phyloP scores from a whole-genome alignment of 2,797 vertebrate species.

The Micropoecilia bifurca region DNA sequence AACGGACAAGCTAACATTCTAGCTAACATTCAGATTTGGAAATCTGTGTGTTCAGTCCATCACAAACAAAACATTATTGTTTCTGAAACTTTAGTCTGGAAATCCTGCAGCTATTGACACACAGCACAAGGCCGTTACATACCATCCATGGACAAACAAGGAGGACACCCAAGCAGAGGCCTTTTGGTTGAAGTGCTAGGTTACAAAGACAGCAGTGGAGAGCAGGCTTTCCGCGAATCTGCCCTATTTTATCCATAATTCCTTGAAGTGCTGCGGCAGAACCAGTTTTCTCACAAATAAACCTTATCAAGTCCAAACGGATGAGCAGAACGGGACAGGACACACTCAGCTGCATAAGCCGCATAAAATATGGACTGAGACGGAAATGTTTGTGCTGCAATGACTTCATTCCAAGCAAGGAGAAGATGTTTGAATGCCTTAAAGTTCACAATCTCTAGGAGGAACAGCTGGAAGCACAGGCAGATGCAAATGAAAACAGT shows the following conservation, averaged over 20 bases:
- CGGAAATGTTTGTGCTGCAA: not conserved
- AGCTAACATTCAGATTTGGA: slow-evolving; percentile 1
- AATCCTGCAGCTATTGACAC: not conserved
- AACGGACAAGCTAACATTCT: not conserved
- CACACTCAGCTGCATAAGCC: not conserved
- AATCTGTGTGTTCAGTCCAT: slow-evolving; percentile 1
- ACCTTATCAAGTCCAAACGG: slow-evolving; percentile 1
- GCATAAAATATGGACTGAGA: not conserved
- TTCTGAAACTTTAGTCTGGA: not conserved
- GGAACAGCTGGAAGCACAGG: too few species aligned
- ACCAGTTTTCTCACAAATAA: not conserved
- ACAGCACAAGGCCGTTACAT: not conserved
- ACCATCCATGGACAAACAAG: not conserved
- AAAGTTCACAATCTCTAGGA: too few species aligned
- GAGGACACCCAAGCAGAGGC: not conserved
- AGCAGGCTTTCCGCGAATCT: not conserved
- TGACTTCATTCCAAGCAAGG: not conserved
- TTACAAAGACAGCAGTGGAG: slow-evolving; percentile 2
- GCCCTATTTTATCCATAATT: not conserved
- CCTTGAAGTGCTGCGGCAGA: not conserved
- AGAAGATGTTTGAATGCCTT: not conserved
- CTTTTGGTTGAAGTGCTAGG: not conserved
- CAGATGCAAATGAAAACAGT: too few species aligned
- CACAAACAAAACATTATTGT: not conserved
- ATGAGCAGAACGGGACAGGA: not conserved